Evolutionary conservation across 2,113 vertebrate species (phyloP).

Genomic region (Beaufortia kweichowensis): DNA sequence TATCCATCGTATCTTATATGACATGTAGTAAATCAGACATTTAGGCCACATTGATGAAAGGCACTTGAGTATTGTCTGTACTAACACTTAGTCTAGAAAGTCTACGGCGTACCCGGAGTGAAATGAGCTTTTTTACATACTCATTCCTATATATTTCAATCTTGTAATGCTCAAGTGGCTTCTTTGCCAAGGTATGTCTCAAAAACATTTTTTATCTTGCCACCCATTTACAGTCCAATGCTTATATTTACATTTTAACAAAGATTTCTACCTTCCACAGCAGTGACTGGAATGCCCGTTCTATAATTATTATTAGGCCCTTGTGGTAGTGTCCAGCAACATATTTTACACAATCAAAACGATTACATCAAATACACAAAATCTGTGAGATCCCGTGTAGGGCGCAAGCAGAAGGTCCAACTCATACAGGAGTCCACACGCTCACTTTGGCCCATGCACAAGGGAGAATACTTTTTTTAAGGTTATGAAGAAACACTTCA

Average conservation of each 20-base stretch:
- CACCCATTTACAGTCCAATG: conserved; percentile 65
- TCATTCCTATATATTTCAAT: conserved; percentile 38
- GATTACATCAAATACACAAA: conserved; percentile 49
- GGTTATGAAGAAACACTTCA: conserved; percentile 59
- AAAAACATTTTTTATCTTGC: conserved; percentile 58
- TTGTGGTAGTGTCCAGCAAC: conserved; percentile 30
- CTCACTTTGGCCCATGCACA: background rate
- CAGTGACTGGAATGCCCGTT: conserved; percentile 65
- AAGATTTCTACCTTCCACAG: conserved; percentile 61
- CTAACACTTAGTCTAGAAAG: conserved; percentile 8
- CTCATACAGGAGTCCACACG: background rate
- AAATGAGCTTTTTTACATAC: conserved; percentile 41
- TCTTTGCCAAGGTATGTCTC: conserved; percentile 37
- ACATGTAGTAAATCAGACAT: conserved; percentile 25
- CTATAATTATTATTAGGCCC: conserved; percentile 31
- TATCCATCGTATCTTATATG: conserved; percentile 4
- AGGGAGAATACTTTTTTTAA: background rate
- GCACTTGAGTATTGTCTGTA: conserved; percentile 44
- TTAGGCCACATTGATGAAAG: conserved; percentile 37
- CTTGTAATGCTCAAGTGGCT: background rate
- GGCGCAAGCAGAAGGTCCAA: conserved; percentile 34
- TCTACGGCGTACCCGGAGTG: conserved; percentile 22
- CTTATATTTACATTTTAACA: conserved; percentile 73
- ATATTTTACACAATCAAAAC: conserved; percentile 40
- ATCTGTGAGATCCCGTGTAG: conserved; percentile 45